Evolutionary conservation across 2,113 vertebrate genomes (phyloP).

Genomic region (Monarcha castaneiventris): DNA sequence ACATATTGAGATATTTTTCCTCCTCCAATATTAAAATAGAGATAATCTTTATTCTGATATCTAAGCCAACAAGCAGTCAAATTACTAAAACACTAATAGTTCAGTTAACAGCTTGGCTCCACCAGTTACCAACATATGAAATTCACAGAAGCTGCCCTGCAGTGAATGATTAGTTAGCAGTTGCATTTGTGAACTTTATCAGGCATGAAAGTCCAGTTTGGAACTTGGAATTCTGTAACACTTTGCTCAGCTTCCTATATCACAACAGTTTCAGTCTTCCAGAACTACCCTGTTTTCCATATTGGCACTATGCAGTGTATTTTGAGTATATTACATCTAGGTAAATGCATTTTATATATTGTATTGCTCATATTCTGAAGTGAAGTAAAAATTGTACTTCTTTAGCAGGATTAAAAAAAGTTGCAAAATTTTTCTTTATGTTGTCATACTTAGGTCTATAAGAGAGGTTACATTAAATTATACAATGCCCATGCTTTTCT

Average conservation of each 20-base stretch:
- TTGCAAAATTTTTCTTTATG: background rate
- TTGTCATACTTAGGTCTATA: background rate
- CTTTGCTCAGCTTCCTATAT: background rate
- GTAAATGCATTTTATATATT: background rate
- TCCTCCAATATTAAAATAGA: background rate
- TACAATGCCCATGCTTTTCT: background rate
- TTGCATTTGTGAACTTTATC: background rate
- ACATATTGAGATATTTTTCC: background rate
- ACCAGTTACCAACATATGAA: conserved; percentile 19
- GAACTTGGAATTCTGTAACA: background rate
- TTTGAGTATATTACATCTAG: background rate
- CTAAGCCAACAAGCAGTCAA: background rate
- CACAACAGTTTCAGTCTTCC: background rate
- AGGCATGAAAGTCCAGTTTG: background rate
- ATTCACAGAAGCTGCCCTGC: background rate
- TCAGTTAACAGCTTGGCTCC: background rate
- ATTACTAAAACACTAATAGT: background rate
- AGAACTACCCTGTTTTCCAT: background rate
- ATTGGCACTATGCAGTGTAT: background rate
- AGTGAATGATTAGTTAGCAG: background rate
- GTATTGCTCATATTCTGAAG: background rate
- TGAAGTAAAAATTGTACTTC: background rate
- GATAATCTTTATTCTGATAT: background rate
- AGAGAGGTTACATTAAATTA: background rate
- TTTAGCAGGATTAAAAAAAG: background rate